These are phyloP conservation scores for Drosophila kikkawai DNA, from an alignment of 1,140 invertebrate genomes.

Conservation along the genomic window DNA sequence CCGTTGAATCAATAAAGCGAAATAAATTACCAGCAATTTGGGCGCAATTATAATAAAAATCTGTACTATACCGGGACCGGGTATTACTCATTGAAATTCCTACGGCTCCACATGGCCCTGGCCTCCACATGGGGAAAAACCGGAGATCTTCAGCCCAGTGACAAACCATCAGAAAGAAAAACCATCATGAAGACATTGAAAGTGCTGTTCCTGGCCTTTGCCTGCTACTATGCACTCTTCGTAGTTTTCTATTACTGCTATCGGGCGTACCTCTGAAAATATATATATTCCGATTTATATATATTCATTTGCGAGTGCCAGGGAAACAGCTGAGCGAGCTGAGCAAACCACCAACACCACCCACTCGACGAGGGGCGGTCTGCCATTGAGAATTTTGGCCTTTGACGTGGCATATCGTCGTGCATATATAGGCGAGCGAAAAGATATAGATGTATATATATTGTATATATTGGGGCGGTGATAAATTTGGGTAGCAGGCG, in stretches of 20 bases:
- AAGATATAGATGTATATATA: slow-evolving; percentile 16
- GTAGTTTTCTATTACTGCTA: slow-evolving; percentile 75
- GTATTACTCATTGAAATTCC: slow-evolving; percentile 42
- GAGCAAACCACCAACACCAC: slow-evolving; percentile 57
- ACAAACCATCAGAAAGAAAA: slow-evolving; percentile 26
- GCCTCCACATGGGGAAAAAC: slow-evolving; percentile 33
- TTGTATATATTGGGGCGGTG: slow-evolving; percentile 41
- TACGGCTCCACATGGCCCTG: slow-evolving; percentile 57
- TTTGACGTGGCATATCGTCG: slow-evolving; percentile 62
- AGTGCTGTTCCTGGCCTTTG: slow-evolving; percentile 65
- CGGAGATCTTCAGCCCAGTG: slow-evolving; percentile 31
- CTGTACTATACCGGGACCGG: slow-evolving; percentile 6
- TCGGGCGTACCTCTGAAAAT: slow-evolving; percentile 56
- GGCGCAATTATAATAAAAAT: slow-evolving; percentile 31
- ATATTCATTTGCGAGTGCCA: slow-evolving; percentile 17
- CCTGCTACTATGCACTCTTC: slow-evolving; percentile 74
- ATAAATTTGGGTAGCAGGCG: slow-evolving; percentile 61
- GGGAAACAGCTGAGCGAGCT: slow-evolving; percentile 59
- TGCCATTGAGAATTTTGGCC: slow-evolving; percentile 72
- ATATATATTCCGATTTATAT: slow-evolving; percentile 6
- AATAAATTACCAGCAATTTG: slow-evolving; percentile 33
- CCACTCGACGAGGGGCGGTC: slow-evolving; percentile 54
- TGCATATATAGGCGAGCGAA: slow-evolving; percentile 18
- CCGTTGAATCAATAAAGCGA: slow-evolving; percentile 15
- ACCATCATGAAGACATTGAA: slow-evolving; percentile 64